These are phyloP conservation scores for Chloroclystis v-ata DNA, from an alignment of 2,888 invertebrate species.

Conservation along the genomic window DNA sequence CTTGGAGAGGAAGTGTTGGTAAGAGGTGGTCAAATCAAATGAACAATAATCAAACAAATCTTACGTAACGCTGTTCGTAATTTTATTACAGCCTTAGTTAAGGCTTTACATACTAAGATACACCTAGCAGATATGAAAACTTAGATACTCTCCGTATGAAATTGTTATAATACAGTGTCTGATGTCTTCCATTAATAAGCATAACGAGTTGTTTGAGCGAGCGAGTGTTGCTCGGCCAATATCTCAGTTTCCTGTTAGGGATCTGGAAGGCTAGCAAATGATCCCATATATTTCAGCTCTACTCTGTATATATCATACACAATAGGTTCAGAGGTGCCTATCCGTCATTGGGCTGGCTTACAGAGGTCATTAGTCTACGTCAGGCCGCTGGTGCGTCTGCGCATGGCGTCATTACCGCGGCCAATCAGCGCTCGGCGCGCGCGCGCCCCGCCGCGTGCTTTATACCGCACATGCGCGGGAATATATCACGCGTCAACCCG, in stretches of 20 bases:
- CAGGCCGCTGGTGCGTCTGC: constrained; percentile 54
- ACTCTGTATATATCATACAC: constrained; percentile 53
- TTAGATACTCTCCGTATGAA: background rate
- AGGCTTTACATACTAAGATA: too few species aligned
- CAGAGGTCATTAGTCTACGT: constrained; percentile 66
- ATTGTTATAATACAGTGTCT: background rate
- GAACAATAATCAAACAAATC: too few species aligned
- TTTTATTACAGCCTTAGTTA: too few species aligned
- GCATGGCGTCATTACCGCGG: constrained; percentile 58
- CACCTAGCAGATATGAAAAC: too few species aligned
- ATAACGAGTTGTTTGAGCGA: constrained; percentile 16
- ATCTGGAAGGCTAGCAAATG: constrained; percentile 38
- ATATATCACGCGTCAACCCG: constrained; percentile 72
- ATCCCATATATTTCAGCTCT: constrained; percentile 42
- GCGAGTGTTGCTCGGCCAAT: constrained; percentile 23
- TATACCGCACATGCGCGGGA: constrained; percentile 61
- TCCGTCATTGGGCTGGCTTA: constrained; percentile 70
- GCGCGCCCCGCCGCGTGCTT: constrained; percentile 73
- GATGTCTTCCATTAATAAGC: constrained; percentile 2
- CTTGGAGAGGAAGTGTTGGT: too few species aligned
- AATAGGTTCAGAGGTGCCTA: constrained; percentile 70
- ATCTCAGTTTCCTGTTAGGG: constrained; percentile 31
- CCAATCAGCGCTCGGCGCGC: constrained; percentile 63
- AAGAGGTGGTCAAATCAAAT: too few species aligned
- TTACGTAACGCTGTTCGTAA: too few species aligned